A percentile compares a stretch with the other conserved stretches of the same genome.
phyloP scores from a whole-genome alignment of 1,140 invertebrate genomes.

The Centruroides sculpturatus region DNA sequence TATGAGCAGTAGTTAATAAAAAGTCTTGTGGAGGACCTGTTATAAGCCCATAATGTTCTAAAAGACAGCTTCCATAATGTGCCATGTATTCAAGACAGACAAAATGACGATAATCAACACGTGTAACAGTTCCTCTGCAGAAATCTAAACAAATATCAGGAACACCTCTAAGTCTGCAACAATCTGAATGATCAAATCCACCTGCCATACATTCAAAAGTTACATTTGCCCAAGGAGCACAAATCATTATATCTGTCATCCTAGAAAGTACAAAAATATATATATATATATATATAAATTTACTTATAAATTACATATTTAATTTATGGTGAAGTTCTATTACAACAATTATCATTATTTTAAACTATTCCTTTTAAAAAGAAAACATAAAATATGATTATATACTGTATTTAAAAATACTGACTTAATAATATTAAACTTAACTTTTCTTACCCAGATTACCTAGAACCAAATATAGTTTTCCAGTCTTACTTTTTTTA shows the following conservation, averaged over 20 bases:
- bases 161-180: slow-evolving; percentile 55
- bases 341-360: too few species aligned
- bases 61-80: slow-evolving; percentile 56
- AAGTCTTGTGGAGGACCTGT: slow-evolving; percentile 49
- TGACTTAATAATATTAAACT: too few species aligned
- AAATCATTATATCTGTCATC: slow-evolving; percentile 55
- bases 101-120: slow-evolving; percentile 47
- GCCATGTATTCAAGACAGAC: slow-evolving; percentile 64
- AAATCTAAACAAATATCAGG: slow-evolving; percentile 47
- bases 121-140: slow-evolving; percentile 54
- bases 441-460: too few species aligned
- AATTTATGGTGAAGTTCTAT: too few species aligned
- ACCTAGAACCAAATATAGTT: too few species aligned
- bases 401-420: too few species aligned
- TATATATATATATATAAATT: too few species aligned
- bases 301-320: too few species aligned
- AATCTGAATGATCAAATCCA: slow-evolving; percentile 42
- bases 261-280: neutral
- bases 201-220: slow-evolving; percentile 59
- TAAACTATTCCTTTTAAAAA: too few species aligned
- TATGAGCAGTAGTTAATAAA: slow-evolving; percentile 50
- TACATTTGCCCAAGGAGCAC: slow-evolving; percentile 60
- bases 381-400: too few species aligned
- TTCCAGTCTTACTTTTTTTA: too few species aligned
- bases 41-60: slow-evolving; percentile 65